Base-by-base conservation (phyloP, 2,797 vertebrate genomes). In the Ceryle rudis region DNA sequence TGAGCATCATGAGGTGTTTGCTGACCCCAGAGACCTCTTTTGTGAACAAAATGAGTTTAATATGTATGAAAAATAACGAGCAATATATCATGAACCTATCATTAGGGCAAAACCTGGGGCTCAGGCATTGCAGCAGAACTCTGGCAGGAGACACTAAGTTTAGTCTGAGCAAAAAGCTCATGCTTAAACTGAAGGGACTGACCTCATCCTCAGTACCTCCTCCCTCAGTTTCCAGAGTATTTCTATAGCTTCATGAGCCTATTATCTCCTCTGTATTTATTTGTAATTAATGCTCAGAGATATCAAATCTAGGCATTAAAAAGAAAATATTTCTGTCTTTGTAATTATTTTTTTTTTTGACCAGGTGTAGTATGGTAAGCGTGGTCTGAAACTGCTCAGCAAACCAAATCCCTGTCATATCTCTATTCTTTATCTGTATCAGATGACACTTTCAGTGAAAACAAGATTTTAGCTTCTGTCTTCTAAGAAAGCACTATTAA, bases 21-120 rank as follows among this genome's bases (percentile, higher is more conserved):
- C 94, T 95, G 94, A 95, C 90, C 95, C 67, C 46, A 20, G 41
- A 70, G 79, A 81, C 73, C 79, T 80, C 66, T 61, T 55, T 55
- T 57, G 72, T 54, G 60, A 95, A 57, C 60, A 75, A 75, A 81
- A 79, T 58, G n/a, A 65, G 44, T 85, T 96, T 73, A 57, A 81
- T 75, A 46, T 28, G 64, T 37, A 58, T 71, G 81, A 70, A 84
- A 93, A 90, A 66, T 71, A 91, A 83, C 0, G 8, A 92, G 51
- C 37, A 14, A 7, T 46, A 28, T 52, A 66, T 54, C 57, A 26
- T 4, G 3, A 93, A 64, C 57, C 46, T 25, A 26, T 80, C 49
- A 5, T 74, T 54, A 74, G 57, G 54, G 72, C 37, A 75, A 46
- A 85, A 7, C 46, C 65, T 77, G 71, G 64, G 46, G 78, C 70